Evolutionary conservation across 2,888 invertebrate genomes (phyloP).

Genomic region (Apodemia hepburni): DNA sequence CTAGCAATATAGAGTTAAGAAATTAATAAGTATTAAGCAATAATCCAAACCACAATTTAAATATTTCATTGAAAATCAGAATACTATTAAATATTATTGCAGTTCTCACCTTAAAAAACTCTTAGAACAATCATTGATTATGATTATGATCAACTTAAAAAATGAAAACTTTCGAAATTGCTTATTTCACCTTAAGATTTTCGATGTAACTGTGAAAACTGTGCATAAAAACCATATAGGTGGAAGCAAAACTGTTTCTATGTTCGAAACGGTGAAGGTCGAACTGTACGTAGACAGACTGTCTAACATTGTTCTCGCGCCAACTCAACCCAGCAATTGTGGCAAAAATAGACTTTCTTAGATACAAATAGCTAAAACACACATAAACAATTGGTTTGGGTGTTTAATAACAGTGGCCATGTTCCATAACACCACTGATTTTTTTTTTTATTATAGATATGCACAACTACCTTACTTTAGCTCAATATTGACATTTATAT

Average conservation of each 20-base stretch:
- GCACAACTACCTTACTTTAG: no score
- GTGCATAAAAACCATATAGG: background rate
- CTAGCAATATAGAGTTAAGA: no score
- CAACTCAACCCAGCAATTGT: constrained; percentile 29
- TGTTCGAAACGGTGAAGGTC: constrained; percentile 21
- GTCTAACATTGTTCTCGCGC: constrained; percentile 32
- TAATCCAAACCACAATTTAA: no score
- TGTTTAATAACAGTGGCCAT: background rate
- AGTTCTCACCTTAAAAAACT: background rate
- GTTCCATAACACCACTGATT: background rate
- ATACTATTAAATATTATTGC: background rate
- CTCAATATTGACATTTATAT: no score
- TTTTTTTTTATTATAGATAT: background rate
- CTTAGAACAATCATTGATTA: background rate
- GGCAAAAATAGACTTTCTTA: constrained; percentile 30
- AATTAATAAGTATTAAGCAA: no score
- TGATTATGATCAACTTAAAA: background rate
- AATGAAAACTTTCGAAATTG: background rate
- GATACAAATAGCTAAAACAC: constrained; percentile 9
- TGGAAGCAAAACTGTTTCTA: constrained; percentile 8
- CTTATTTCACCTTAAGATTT: background rate
- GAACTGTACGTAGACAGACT: constrained; percentile 24
- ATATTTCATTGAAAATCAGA: background rate
- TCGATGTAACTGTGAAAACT: background rate
- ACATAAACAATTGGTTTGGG: background rate